Evolutionary conservation across 2,797 vertebrate genomes (phyloP), one percentile per base, ranked within the genome.

Genomic region (Anguilla marmorata): DNA sequence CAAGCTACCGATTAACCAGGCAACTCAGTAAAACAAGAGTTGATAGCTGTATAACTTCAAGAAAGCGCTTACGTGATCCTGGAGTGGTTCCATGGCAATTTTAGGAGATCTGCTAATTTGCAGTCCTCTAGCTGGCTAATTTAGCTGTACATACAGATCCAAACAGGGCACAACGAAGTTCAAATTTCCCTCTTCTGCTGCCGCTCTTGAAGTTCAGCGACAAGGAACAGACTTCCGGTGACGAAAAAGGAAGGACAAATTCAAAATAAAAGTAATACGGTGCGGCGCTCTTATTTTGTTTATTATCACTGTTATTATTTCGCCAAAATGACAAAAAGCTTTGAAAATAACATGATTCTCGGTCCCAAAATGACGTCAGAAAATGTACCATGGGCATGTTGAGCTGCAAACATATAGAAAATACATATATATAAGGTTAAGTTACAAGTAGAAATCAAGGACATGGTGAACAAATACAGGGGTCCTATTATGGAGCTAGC

Each of bases 171-270:
- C 12, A 90, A 89, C 2, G 9, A 90, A 37, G 90, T 96, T 96
- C 91, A 94, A 96, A 96, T 93, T 95, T 96, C 95, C 96, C 96
- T 95, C 95, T 91, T 90, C 88, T 60, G 89, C 85, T 90, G 30
- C 90, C 88, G 90, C 91, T 56, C 24, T 85, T 63, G 2, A 92
- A 82, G 92, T 94, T 95, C 95, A 94, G 91, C 91, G 80, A 69
- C 30, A 69, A 19, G 45, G 66, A 41, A 16, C 16, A 8, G 45
- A n/a, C 27, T 19, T 45, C 79, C 45, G 4, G 21, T 82, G 45
- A 82, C 79, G 45, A 50, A 41, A 82, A 76, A 24, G 63, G 63
- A 69, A 69, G 6, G 63, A 24, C 27, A 69, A 69, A 69, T 69
- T 69, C 63, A 69, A 69, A n/a, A 69, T 69, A 69, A 69, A 69